Percentiles rank a stretch among this genome's conserved stretches.
Conservation (phyloP, 1,140 invertebrate species). For the Dinothrombium tinctorium region DNA sequence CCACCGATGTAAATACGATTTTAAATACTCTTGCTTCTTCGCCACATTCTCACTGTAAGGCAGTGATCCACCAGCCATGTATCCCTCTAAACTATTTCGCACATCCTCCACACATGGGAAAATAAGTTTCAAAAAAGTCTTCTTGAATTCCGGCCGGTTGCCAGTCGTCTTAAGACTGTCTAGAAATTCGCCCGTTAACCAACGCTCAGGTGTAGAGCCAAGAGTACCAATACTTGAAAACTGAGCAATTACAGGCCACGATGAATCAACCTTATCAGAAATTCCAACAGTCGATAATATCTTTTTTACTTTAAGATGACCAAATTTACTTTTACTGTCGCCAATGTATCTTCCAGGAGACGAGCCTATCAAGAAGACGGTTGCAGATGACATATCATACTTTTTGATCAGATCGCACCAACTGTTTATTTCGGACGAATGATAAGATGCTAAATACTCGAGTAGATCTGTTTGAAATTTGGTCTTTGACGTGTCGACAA, state of each 20-base stretch:
- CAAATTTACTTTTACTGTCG: conserved; percentile 30
- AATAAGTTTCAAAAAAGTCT: conserved; percentile 19
- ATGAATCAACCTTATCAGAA: conserved; percentile 16
- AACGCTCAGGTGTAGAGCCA: conserved; percentile 38
- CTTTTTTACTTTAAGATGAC: conserved; percentile 38
- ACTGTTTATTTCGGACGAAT: conserved; percentile 33
- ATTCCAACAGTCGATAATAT: conserved; percentile 30
- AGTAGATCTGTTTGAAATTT: conserved; percentile 60
- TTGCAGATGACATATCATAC: conserved; percentile 52
- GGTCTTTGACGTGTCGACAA: conserved; percentile 40
- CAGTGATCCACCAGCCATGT: conserved; percentile 58
- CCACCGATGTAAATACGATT: conserved; percentile 56
- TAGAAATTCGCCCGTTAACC: conserved; percentile 39
- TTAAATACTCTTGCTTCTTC: conserved; percentile 62
- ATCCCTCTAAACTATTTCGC: conserved; percentile 50
- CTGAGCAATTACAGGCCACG: conserved; percentile 52
- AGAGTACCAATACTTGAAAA: conserved; percentile 73
- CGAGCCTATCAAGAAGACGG: conserved; percentile 60
- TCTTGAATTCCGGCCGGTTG: not conserved
- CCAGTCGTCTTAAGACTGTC: conserved; percentile 24
- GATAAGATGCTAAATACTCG: conserved; percentile 53
- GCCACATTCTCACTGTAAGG: conserved; percentile 55
- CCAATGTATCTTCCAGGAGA: conserved; percentile 50
- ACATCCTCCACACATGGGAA: conserved; percentile 59
- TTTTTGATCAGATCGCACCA: conserved; percentile 47